Conservation (phyloP, 1,140 invertebrate species). For the Neotoxoptera formosana region DNA sequence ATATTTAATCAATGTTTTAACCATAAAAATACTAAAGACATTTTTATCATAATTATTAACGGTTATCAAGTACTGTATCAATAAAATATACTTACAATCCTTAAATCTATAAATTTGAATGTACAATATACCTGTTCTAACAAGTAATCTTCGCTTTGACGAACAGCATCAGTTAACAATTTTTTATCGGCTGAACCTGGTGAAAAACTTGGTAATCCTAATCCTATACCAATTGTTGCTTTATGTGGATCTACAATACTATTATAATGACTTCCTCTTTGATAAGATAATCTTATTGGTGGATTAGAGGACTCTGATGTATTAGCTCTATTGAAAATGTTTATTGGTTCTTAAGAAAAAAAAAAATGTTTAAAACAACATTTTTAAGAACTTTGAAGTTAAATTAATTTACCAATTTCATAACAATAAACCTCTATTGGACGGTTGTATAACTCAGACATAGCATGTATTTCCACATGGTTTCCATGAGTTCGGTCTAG, state of each 20-base stretch:
- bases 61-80: neutral
- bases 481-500: constrained; percentile 86
- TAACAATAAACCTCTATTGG: constrained; percentile 95
- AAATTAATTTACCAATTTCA: constrained; percentile 70
- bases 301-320: constrained; percentile 75
- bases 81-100: neutral
- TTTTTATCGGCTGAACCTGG: constrained; percentile 81
- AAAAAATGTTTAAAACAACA: neutral
- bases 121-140: constrained; percentile 75
- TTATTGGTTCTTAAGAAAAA: constrained; percentile 80
- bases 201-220: constrained; percentile 81
- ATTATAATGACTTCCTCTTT: constrained; percentile 90
- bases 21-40: neutral
- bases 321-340: constrained; percentile 83
- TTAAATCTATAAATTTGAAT: neutral
- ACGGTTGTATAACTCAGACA: constrained; percentile 92
- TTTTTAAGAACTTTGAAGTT: neutral
- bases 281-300: constrained; percentile 89
- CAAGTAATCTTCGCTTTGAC: constrained; percentile 83
- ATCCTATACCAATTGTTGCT: constrained; percentile 83
- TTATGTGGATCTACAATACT: constrained; percentile 89
- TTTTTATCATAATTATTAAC: neutral
- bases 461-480: constrained; percentile 93
- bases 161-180: constrained; percentile 79
- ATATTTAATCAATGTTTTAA: too few relatives aligned